Evolutionary conservation across 2,797 vertebrate species (phyloP).

Genomic region (Nyctibius grandis): DNA sequence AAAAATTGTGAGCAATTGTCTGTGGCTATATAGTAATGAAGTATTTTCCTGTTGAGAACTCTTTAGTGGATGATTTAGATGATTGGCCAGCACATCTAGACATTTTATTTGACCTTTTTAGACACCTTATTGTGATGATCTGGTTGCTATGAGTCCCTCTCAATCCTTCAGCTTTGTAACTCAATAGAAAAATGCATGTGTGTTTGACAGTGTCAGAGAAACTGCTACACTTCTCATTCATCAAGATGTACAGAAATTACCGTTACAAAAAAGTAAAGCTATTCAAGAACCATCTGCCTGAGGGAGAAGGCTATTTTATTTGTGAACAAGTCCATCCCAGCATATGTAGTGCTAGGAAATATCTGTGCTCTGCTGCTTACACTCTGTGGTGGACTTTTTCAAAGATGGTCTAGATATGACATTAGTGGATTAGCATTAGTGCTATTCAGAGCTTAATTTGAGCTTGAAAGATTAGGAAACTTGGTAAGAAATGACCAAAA

Average conservation of each 20-base stretch:
- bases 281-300: neutral
- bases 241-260: neutral
- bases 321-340: neutral
- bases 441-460: neutral
- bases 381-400: neutral
- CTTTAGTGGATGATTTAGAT: neutral
- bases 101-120: constrained; percentile 2
- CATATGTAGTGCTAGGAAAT: neutral
- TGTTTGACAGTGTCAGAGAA: neutral
- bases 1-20: neutral
- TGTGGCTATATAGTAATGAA: neutral
- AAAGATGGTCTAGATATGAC: neutral
- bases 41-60: neutral
- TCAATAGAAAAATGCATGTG: neutral
- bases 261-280: neutral
- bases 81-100: neutral
- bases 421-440: neutral
- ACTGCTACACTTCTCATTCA: neutral
- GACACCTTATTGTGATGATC: neutral
- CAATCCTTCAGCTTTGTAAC: neutral
- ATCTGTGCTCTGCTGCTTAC: neutral
- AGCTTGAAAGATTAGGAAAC: neutral
- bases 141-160: neutral
- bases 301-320: neutral
- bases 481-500: neutral